Evolutionary conservation across 1,140 invertebrate genomes (phyloP).

Genomic region (Drosophila guanche): DNA sequence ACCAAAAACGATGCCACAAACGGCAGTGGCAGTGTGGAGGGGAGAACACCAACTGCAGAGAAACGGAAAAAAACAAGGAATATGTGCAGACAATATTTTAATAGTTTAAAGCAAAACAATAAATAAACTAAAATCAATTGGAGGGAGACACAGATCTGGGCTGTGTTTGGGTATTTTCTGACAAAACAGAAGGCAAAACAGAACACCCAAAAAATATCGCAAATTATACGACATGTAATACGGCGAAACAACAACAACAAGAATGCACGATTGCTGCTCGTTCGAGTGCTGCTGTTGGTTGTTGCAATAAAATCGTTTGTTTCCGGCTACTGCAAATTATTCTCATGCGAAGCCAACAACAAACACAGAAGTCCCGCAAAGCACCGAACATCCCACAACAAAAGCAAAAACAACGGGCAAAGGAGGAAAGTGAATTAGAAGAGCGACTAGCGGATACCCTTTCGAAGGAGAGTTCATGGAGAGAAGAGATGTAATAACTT

Average conservation of each 20-base stretch:
- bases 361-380: conserved; percentile 54
- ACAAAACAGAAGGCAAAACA: conserved; percentile 72
- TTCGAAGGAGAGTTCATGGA: too few relatives aligned
- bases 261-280: conserved; percentile 25
- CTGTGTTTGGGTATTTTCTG: conserved; percentile 32
- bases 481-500: too few relatives aligned
- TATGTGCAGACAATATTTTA: conserved; percentile 69
- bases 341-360: conserved; percentile 55
- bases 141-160: conserved; percentile 18
- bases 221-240: conserved; percentile 77
- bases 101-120: conserved; percentile 82
- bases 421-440: too few relatives aligned
- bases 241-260: conserved; percentile 50
- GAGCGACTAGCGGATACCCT: too few relatives aligned
- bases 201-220: conserved; percentile 43
- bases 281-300: conserved; percentile 35
- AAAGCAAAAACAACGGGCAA: conserved; percentile 8
- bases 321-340: conserved; percentile 82
- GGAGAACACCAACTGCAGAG: conserved; percentile 32
- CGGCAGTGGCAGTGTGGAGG: conserved; percentile 45
- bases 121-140: conserved; percentile 82
- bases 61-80: conserved; percentile 45
- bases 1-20: conserved; percentile 77
- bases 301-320: conserved; percentile 80
- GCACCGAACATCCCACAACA: too few relatives aligned